Evolutionary conservation across 2,888 invertebrate species (phyloP).

Genomic region (Heteromurus nitidus): DNA sequence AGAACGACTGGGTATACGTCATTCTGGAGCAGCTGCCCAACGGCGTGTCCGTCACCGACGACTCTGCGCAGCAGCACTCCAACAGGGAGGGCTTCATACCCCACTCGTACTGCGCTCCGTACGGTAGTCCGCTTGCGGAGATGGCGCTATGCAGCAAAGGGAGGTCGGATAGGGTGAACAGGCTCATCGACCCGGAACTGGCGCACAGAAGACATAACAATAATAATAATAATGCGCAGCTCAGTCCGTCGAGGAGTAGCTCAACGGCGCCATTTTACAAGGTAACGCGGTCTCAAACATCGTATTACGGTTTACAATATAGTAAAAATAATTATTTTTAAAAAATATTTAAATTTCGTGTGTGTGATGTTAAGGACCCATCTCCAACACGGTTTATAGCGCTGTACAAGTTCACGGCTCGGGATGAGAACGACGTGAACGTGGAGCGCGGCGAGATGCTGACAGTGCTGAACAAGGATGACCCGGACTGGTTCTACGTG

Average conservation of each 20-base stretch:
- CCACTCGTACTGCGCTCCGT: slow-evolving; percentile 93
- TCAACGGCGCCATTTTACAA: slow-evolving; percentile 78
- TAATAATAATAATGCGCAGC: too few species aligned
- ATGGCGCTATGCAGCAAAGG: slow-evolving; percentile 77
- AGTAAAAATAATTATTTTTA: too few species aligned
- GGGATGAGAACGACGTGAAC: slow-evolving; percentile 95
- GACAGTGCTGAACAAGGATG: slow-evolving; percentile 94
- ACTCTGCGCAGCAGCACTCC: too few species aligned
- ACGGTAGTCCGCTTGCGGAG: slow-evolving; percentile 86
- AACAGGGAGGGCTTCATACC: slow-evolving; percentile 92
- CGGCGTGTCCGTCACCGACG: slow-evolving; percentile 24
- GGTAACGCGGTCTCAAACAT: too few species aligned
- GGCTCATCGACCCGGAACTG: too few species aligned
- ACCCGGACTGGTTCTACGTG: slow-evolving; percentile 98
- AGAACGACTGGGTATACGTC: slow-evolving; percentile 98
- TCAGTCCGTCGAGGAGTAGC: slow-evolving; percentile 11
- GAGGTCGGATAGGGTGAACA: too few species aligned
- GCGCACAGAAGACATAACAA: too few species aligned
- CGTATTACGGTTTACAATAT: too few species aligned
- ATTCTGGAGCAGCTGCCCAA: slow-evolving; percentile 78
- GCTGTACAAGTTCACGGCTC: slow-evolving; percentile 92
- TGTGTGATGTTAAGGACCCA: slow-evolving; percentile 62
- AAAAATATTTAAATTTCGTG: too few species aligned
- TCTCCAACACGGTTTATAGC: slow-evolving; percentile 86
- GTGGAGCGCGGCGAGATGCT: slow-evolving; percentile 96